Conservation (phyloP, 2,888 invertebrate genomes). For the Diplolepis rosae region DNA sequence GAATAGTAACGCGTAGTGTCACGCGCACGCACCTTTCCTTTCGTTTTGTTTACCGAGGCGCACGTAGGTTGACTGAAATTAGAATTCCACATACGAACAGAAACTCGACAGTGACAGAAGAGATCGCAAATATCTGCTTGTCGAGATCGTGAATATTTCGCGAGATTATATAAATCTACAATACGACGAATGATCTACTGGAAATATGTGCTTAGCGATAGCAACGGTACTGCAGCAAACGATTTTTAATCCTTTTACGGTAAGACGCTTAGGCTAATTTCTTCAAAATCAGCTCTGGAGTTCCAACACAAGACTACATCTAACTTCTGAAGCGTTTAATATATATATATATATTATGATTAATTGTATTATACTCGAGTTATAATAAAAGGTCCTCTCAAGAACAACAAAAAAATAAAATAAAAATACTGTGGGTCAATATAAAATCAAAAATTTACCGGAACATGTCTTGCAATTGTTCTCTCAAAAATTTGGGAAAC, state of each 20-base stretch:
- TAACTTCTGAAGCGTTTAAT: not conserved
- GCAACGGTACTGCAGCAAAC: not conserved
- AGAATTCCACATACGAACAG: conserved; percentile 19
- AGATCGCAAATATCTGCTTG: not conserved
- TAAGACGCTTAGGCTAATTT: not conserved
- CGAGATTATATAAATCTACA: conserved; percentile 17
- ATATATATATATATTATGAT: too few relatives aligned
- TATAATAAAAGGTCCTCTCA: too few relatives aligned
- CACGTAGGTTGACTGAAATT: not conserved
- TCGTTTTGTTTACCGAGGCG: not conserved
- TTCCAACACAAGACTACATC: not conserved
- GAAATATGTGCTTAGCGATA: not conserved
- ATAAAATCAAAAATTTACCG: too few relatives aligned
- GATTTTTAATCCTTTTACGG: conserved; percentile 6
- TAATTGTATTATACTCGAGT: too few relatives aligned
- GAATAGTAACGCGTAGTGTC: conserved; percentile 26
- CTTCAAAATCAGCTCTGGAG: not conserved
- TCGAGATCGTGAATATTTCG: conserved; percentile 7
- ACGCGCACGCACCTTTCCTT: conserved; percentile 10
- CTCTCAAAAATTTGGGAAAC: too few relatives aligned
- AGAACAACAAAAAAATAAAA: too few relatives aligned
- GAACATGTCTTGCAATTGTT: too few relatives aligned
- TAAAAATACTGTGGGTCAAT: too few relatives aligned
- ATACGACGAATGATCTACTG: not conserved
- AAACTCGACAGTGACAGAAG: conserved; percentile 20